These are phyloP conservation scores for Peribatodes rhomboidaria DNA, from an alignment of 2,888 invertebrate genomes.

Conservation along the genomic window DNA sequence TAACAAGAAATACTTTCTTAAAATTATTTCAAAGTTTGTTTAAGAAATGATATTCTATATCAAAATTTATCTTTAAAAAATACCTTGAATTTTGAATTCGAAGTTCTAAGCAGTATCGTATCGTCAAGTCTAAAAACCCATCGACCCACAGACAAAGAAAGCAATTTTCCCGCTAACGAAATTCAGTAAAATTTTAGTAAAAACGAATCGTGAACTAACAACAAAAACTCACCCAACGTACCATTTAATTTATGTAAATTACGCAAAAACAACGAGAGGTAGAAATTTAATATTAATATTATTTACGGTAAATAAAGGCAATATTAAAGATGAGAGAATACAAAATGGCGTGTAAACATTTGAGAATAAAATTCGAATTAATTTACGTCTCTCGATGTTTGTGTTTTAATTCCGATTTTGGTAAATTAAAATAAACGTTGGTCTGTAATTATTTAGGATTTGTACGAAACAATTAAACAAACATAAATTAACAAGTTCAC, in stretches of 20 bases:
- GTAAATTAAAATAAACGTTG: constrained; percentile 15
- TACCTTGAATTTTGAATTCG: too few relatives aligned
- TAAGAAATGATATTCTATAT: too few relatives aligned
- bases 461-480: constrained; percentile 4
- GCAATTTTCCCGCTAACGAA: constrained; percentile 36
- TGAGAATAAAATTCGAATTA: constrained; percentile 29
- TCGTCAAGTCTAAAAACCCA: constrained; percentile 11
- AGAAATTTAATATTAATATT: constrained; percentile 31
- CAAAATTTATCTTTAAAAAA: too few relatives aligned
- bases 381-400: constrained; percentile 19
- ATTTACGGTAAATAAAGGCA: constrained; percentile 32
- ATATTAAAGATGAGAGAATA: constrained; percentile 33
- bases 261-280: constrained; percentile 22
- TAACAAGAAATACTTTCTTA: too few relatives aligned
- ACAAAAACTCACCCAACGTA: constrained; percentile 25
- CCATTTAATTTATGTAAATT: constrained; percentile 34
- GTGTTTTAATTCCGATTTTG: constrained; percentile 21
- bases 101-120: not conserved
- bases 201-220: constrained; percentile 33
- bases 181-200: constrained; percentile 37
- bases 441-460: constrained; percentile 12
- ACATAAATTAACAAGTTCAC: not conserved
- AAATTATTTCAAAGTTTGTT: too few relatives aligned
- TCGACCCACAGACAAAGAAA: constrained; percentile 37
- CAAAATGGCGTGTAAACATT: constrained; percentile 30